These are phyloP conservation scores for Acleris sparsana DNA, from an alignment of 2,888 invertebrate species.

Conservation along the genomic window DNA sequence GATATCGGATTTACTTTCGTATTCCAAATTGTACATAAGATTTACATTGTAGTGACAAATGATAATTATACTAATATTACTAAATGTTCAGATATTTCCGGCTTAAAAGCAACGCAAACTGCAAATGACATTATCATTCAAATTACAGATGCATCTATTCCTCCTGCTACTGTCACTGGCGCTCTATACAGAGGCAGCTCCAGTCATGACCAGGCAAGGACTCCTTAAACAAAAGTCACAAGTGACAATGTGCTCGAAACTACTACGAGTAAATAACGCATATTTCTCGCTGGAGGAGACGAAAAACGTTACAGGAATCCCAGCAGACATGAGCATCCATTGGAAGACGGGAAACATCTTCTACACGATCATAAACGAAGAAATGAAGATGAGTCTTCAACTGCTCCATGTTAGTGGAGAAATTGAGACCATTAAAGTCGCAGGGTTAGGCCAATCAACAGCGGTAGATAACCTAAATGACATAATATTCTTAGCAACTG, in stretches of 20 bases:
- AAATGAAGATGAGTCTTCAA: slow-evolving; percentile 73
- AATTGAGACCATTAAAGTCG: slow-evolving; percentile 63
- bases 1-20: too few relatives aligned
- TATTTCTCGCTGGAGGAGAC: slow-evolving; percentile 58
- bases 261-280: slow-evolving; percentile 64
- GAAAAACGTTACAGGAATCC: slow-evolving; percentile 63
- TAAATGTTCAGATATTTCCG: too few relatives aligned
- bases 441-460: slow-evolving; percentile 72
- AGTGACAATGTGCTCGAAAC: slow-evolving; percentile 54
- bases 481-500: slow-evolving; percentile 73
- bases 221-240: slow-evolving; percentile 49
- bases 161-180: slow-evolving; percentile 48
- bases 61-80: too few relatives aligned
- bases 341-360: slow-evolving; percentile 73
- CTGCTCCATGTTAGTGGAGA: slow-evolving; percentile 62
- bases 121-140: neutral
- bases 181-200: slow-evolving; percentile 46
- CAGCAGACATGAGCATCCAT: slow-evolving; percentile 72
- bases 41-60: too few relatives aligned
- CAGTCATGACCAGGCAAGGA: slow-evolving; percentile 61
- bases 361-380: slow-evolving; percentile 70
- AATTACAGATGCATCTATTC: slow-evolving; percentile 60
- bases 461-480: slow-evolving; percentile 77
- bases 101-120: too few relatives aligned
- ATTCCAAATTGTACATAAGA: too few relatives aligned